phyloP scores from a whole-genome alignment of 2,888 invertebrate species.

The Thereva nobilitata region DNA sequence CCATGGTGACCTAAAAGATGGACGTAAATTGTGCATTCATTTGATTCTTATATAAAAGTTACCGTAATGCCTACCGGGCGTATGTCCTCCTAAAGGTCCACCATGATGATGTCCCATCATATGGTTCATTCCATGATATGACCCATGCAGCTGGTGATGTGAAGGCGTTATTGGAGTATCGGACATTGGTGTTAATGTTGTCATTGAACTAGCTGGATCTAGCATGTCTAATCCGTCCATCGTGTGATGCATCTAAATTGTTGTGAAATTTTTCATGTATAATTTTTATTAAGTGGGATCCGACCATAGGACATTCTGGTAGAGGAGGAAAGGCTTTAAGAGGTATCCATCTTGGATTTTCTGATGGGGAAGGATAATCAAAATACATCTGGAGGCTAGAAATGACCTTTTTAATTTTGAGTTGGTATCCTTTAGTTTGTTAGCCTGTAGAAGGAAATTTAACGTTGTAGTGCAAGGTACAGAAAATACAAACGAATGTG shows the following conservation, averaged over 20 bases:
- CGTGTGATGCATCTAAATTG: slow-evolving; percentile 82
- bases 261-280: background rate
- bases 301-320: no score
- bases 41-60: slow-evolving; percentile 46
- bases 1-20: slow-evolving; percentile 59
- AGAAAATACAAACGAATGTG: no score
- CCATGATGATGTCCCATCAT: slow-evolving; percentile 81
- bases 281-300: background rate
- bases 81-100: slow-evolving; percentile 63
- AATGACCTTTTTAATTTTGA: no score
- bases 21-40: slow-evolving; percentile 50
- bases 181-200: slow-evolving; percentile 88
- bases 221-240: slow-evolving; percentile 94
- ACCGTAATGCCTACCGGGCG: slow-evolving; percentile 62
- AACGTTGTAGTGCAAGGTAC: no score
- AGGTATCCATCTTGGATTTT: no score
- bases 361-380: no score
- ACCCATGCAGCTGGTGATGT: slow-evolving; percentile 78
- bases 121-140: slow-evolving; percentile 80
- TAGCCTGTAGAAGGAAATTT: no score
- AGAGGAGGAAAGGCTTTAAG: no score
- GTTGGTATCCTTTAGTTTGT: no score
- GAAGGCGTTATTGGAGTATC: slow-evolving; percentile 70
- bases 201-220: slow-evolving; percentile 89
- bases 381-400: no score